Base-by-base conservation (phyloP, 2,113 vertebrate genomes). In the Datnioides undecimradiatus region DNA sequence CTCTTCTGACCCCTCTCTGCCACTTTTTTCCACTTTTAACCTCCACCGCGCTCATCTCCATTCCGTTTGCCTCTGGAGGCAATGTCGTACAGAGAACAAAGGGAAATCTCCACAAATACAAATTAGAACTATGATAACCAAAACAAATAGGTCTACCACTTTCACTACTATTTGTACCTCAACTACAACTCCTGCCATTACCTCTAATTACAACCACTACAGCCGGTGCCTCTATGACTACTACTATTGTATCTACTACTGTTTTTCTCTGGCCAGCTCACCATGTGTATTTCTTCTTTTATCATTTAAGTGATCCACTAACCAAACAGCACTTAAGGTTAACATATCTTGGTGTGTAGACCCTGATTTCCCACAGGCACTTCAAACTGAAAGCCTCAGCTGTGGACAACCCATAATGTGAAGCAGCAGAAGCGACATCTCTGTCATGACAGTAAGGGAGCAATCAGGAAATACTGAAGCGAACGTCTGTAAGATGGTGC, bases 11-110 rank as follows among this genome's bases (percentile, higher is more conserved):
- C 62, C 52, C 52, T n/a, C 67, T 54, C 19, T 69, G 49, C 73
- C 64, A 49, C 77, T 62, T 74, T 16, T 65, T 70, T 34, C 57
- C 57, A 34, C 71, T 58, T 58, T 59, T 81, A 54, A 60, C 75
- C 43, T 82, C 62, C 54, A 59, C 12, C 36, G 69, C 19, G 51
- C 38, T 65, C 66, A 14, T 45, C 25, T 74, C 51, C 73, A 10
- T 27, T 63, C 33, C 52, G 17, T 49, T 19, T 38, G 17, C 5
- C 70, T 80, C 65, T 36, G 31, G 17, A 36, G 52, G 46, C 64
- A 51, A 59, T 51, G 33, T 31, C 64, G 49, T 5, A 40, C 8
- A 58, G 67, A 63, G n/a, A 46, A 36, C n/a, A 69, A 6, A 46
- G 45, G 16, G 31, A 79, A 34, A 34, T 49, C 29, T 31, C 27